Evolutionary conservation across 2,113 vertebrate genomes (phyloP).

Genomic region (Triplophysa dalaica): DNA sequence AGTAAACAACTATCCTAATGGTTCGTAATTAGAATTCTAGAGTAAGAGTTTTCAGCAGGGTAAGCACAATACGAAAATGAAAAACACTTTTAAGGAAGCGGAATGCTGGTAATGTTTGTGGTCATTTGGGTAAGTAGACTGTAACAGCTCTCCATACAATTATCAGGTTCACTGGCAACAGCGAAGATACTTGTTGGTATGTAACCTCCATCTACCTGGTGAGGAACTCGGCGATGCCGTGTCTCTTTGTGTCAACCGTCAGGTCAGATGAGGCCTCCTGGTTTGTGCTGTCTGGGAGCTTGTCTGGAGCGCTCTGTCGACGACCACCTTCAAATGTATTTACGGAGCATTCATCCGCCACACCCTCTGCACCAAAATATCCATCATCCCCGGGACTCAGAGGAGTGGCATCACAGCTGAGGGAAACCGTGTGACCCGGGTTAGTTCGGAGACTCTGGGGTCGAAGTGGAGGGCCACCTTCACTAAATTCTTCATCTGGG

Average conservation of each 20-base stretch:
- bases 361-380: constrained; percentile 62
- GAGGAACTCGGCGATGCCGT: constrained; percentile 90
- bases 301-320: constrained; percentile 82
- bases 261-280: constrained; percentile 59
- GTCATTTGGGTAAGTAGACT: neutral
- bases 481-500: constrained; percentile 35
- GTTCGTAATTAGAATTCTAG: neutral
- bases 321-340: constrained; percentile 79
- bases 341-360: constrained; percentile 71
- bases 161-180: neutral
- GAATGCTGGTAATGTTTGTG: neutral
- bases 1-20: no score
- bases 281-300: constrained; percentile 63
- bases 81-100: neutral
- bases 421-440: constrained; percentile 61
- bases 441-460: constrained; percentile 71
- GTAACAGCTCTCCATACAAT: neutral
- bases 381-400: constrained; percentile 63
- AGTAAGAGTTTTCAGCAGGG: no score
- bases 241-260: constrained; percentile 71
- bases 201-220: constrained; percentile 76
- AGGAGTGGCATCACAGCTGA: constrained; percentile 77
- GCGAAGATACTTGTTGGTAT: no score
- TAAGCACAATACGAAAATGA: no score
- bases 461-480: constrained; percentile 49